phyloP scores from a whole-genome alignment of 2,888 invertebrate species.

The Melinaea marsaeus region DNA sequence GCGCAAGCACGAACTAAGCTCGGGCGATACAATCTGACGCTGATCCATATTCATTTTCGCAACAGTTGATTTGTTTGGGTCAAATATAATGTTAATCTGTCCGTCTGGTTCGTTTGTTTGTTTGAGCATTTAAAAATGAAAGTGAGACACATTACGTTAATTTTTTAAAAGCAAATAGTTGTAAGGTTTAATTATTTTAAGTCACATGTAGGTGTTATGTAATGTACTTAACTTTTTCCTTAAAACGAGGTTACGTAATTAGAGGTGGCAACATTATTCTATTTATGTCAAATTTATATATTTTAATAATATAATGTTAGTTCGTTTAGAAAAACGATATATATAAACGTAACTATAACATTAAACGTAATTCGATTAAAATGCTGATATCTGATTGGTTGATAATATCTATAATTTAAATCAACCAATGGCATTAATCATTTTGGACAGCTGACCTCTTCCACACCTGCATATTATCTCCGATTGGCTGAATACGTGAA shows the following conservation, averaged over 20 bases:
- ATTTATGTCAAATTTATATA: too few relatives aligned
- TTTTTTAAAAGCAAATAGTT: constrained; percentile 1
- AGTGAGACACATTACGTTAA: background rate
- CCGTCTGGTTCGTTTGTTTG: constrained; percentile 1
- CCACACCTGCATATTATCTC: constrained; percentile 4
- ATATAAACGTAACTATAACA: too few relatives aligned
- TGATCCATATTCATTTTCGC: constrained; percentile 40
- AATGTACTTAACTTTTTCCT: background rate
- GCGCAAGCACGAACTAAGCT: constrained; percentile 32
- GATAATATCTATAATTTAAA: background rate
- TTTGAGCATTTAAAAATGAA: background rate
- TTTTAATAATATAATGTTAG: too few relatives aligned
- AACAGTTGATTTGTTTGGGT: constrained; percentile 23
- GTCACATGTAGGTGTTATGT: background rate
- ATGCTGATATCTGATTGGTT: background rate
- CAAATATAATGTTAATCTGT: constrained; percentile 3
- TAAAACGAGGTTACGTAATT: background rate
- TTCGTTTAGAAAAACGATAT: too few relatives aligned
- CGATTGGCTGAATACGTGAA: constrained; percentile 3
- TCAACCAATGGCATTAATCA: constrained; percentile 8
- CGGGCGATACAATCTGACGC: constrained; percentile 39
- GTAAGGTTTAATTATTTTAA: background rate
- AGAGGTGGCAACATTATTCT: background rate
- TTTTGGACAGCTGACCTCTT: constrained; percentile 2
- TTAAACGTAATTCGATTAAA: background rate